These are phyloP conservation scores for Drosophila meridionalis DNA, from an alignment of 2,888 invertebrate genomes.

Conservation along the genomic window DNA sequence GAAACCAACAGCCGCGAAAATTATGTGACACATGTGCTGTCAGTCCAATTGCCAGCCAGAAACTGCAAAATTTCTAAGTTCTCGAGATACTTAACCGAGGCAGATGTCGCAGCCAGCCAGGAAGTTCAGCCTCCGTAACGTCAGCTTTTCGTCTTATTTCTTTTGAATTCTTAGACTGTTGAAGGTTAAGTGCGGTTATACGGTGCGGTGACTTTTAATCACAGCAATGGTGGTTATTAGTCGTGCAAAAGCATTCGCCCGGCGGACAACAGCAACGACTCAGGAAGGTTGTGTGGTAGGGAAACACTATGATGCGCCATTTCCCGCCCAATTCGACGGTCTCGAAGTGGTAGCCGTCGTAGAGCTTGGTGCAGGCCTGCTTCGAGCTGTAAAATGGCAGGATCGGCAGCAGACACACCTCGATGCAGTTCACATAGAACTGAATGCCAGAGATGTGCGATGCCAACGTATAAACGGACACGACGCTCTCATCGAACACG, in stretches of 20 bases:
- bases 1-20: conserved; percentile 55
- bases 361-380: conserved; percentile 46
- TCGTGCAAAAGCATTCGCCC: conserved; percentile 45
- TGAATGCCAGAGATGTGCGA: conserved; percentile 52
- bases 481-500: conserved; percentile 78
- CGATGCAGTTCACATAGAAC: conserved; percentile 81
- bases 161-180: neutral
- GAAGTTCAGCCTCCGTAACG: conserved; percentile 23
- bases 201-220: conserved; percentile 24
- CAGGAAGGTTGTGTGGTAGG: conserved; percentile 43
- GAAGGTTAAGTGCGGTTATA: neutral
- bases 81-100: conserved; percentile 8
- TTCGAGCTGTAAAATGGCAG: conserved; percentile 29
- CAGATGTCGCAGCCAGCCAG: conserved; percentile 25
- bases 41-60: conserved; percentile 40
- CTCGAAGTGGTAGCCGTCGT: conserved; percentile 81
- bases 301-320: conserved; percentile 81
- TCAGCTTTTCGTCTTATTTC: neutral
- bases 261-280: conserved; percentile 46
- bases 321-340: conserved; percentile 45
- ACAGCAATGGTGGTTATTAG: conserved; percentile 27
- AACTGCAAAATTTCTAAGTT: conserved; percentile 14
- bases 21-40: conserved; percentile 67
- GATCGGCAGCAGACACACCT: conserved; percentile 61
- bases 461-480: conserved; percentile 75